Base-by-base conservation (phyloP, 2,888 invertebrate species). In the Heliconius sara region DNA sequence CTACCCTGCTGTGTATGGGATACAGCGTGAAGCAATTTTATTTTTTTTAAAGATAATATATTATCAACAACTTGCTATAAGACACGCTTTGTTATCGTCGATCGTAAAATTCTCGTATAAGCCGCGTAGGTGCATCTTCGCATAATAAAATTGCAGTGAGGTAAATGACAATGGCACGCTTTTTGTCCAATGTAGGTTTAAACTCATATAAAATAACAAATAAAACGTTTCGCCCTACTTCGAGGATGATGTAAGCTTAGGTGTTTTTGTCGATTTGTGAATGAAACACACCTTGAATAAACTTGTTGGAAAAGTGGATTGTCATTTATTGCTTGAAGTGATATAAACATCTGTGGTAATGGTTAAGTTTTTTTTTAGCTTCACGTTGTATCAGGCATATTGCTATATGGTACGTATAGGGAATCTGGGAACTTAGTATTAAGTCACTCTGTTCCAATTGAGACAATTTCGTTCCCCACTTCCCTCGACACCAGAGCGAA, bases 171-270 rank as follows among this genome's bases (percentile, higher is more conserved):
- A 81, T 82, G 81, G 80, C 81, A 80, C 80, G 80, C 78, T 80
- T 82, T 76, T 78, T 70, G 76, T 73, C 78, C 57, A 70, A 74
- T 77, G 57, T 52, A 19, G 5, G 19, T 52, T 70, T 76, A 75
- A 80, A 80, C 70, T 78, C 80, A 80, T 80, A 80, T 78, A 78
- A 52, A 78, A 80, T 80, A 30, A 73, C 68, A 76, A 76, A 78
- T 76, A 76, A 47, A 78, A 80, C 70, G 34, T 84, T 86, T 80
- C 87, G 87, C 85, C 89, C 89, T 84, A 89, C 85, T 86, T 88
- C 82, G 83, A 83, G 79, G 82, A 80, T 83, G 81, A 81, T 79
- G 78, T 81, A 81, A 84, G 78, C 79, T 65, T 71, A 63, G 72
- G 68, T 63, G 27, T 27, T 79, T 79, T 79, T 60, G 67, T 63